These are phyloP conservation scores for Synanceia verrucosa DNA, from an alignment of 2,797 vertebrate genomes.

Conservation along the genomic window DNA sequence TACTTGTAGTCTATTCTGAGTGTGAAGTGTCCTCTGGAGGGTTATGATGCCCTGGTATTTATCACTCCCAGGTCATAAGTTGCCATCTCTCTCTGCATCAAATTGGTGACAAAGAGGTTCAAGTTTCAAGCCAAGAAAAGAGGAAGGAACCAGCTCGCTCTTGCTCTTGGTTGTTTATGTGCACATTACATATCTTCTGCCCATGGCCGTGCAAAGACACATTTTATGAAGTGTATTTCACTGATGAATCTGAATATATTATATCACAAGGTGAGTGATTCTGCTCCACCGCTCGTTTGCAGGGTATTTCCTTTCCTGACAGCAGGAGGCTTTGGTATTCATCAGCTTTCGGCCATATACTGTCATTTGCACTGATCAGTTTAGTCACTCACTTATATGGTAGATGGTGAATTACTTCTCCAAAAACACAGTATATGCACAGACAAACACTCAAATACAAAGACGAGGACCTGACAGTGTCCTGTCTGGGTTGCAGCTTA, in stretches of 20 bases:
- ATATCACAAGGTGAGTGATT: conserved; percentile 10
- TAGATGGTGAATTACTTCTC: not conserved
- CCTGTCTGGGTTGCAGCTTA: not conserved
- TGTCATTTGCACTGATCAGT: not conserved
- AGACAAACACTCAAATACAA: not conserved
- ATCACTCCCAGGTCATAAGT: conserved; percentile 18
- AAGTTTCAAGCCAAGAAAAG: not conserved
- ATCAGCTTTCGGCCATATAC: too few relatives aligned
- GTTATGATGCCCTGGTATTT: conserved; percentile 3
- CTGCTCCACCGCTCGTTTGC: conserved; percentile 9
- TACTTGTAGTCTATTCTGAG: not conserved
- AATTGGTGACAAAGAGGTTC: conserved; percentile 9
- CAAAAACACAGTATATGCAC: not conserved
- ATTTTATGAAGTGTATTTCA: conserved; percentile 17
- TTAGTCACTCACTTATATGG: not conserved
- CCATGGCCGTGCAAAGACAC: not conserved
- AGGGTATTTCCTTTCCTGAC: conserved; percentile 16
- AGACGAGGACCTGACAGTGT: not conserved
- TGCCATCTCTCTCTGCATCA: conserved; percentile 13
- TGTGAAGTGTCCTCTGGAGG: not conserved
- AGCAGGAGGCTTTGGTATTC: not conserved
- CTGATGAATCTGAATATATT: conserved; percentile 20
- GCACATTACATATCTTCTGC: not conserved
- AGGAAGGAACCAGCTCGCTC: not conserved
- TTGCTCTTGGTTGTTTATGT: conserved; percentile 16